Base-by-base conservation (phyloP, 2,888 invertebrate genomes). In the Hirtodrosophila cameraria region DNA sequence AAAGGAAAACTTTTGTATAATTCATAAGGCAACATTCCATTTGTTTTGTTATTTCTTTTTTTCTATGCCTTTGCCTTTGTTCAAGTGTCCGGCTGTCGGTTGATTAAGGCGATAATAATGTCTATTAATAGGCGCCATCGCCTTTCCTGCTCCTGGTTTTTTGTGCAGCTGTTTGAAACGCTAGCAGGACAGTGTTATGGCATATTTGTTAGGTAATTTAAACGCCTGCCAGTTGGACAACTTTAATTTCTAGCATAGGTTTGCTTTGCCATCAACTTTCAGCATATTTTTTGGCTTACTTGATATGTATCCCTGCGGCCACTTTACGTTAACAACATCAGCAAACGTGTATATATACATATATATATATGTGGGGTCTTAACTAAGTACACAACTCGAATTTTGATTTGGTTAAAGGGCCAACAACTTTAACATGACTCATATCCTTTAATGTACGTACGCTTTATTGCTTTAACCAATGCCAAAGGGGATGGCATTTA, bases 261-360 rank as follows among this genome's bases (percentile, higher is more conserved):
- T 64, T 59, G 63, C 63, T 79, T 79, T 66, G 20, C 30, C 41
- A 54, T 46, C 54, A 9, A 61, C 33, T 53, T 42, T 30, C 13
- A 30, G 27, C 50, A 23, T 23, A 23, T 35, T 39, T 30, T 16
- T 52, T 46, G 28, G 57, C 39, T 49, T 55, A 53, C 60, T 61
- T 67, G 55, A 36, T 67, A 75, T 75, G 68, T 54, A 39, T 85
- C 83, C 83, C 79, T 31, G 52, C 49, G 76, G 86, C 52, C 86
- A 79, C 57, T 82, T 79, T 61, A 72, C 25, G 61, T 36, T 53
- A 75, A 62, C 73, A 82, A 64, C 59, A 63, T 52, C 77, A 73
- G 68, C 57, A 73, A 61, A 53, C 25, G 41, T 8, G 28, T 20
- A 54, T 48, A 43, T 20, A 16, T 18, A 9, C n/a, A n/a, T n/a